phyloP scores from a whole-genome alignment of 2,888 invertebrate species.

The Griposia aprilina region DNA sequence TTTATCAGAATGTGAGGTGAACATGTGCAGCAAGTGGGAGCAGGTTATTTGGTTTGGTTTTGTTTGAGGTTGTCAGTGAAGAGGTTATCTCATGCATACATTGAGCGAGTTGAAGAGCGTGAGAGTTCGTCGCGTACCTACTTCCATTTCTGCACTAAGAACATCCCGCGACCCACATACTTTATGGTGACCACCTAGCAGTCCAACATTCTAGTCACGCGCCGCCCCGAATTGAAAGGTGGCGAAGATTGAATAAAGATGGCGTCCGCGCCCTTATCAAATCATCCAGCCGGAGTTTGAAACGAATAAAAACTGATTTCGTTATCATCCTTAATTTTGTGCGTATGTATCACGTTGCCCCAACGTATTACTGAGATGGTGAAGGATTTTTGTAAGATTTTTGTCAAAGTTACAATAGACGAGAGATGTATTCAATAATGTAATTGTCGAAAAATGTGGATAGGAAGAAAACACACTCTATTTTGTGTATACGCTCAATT shows the following conservation, averaged over 20 bases:
- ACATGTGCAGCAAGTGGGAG: background rate
- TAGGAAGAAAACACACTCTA: background rate
- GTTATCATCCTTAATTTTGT: slow-evolving; percentile 68
- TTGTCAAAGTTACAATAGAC: background rate
- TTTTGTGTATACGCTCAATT: background rate
- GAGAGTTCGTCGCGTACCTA: background rate
- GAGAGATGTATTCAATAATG: too few relatives aligned
- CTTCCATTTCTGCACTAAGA: background rate
- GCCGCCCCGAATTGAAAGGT: slow-evolving; percentile 80
- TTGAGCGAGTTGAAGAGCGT: background rate
- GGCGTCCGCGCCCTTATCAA: slow-evolving; percentile 71
- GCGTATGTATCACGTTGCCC: slow-evolving; percentile 53
- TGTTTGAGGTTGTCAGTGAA: background rate
- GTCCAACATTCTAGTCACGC: slow-evolving; percentile 77
- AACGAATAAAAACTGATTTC: slow-evolving; percentile 74
- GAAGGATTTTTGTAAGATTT: background rate
- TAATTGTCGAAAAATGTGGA: background rate
- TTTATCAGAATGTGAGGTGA: background rate
- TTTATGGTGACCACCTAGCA: slow-evolving; percentile 53
- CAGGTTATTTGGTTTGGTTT: background rate
- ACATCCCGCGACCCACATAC: slow-evolving; percentile 9
- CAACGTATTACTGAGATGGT: slow-evolving; percentile 16
- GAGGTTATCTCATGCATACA: background rate
- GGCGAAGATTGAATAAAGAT: slow-evolving; percentile 85
- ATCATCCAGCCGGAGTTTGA: slow-evolving; percentile 64